Base-by-base conservation (phyloP, 1,140 invertebrate species). In the Rhynchophorus ferrugineus region DNA sequence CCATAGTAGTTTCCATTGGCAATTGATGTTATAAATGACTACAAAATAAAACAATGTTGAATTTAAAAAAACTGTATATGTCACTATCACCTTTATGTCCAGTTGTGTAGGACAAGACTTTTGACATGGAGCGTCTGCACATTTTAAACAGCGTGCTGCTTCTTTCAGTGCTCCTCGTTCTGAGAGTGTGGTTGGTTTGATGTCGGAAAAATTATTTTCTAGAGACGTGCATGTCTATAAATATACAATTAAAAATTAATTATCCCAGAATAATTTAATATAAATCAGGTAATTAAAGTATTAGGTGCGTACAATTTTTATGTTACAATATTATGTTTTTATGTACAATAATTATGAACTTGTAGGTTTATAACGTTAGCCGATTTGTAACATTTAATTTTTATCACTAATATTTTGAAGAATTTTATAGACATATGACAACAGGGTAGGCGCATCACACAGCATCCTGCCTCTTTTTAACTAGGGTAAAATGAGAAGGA, bases 31-130 rank as follows among this genome's bases (percentile, higher is more conserved):
- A 99, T 99, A 65, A 99, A 99, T 20, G 84, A 82, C 51, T 17
- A 37, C 20, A 8, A 11, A 11, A 34, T 7, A 3, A 14, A 16
- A n/a, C 11, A n/a, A 16, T 24, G 3, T 34, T 6, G 17, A 8
- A 44, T 3, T 16, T 5, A 6, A 41, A 8, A 17, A 7, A 7
- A 16, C 3, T 5, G 6, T 43, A 18, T 20, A 6, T 11, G 6
- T 6, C 17, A 6, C 14, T 39, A n/a, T 38, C 13, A 54, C 51
- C 70, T 99, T 99, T 41, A 99, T 83, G 65, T 99, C 95, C 22
- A 99, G 71, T 70, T 98, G 93, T 0, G 95, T 99, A 0, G 95
- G 95, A 65, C 95, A 99, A 3, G 90, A 92, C 71, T 98, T 98
- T 73, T 98, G 95, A 68, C 95, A 99, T 0, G 95, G 95, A 0